These are phyloP conservation scores for Petrosia ficiformis DNA, from an alignment of 37 sponge, comb jelly and placozoan species.

Conservation along the genomic window DNA sequence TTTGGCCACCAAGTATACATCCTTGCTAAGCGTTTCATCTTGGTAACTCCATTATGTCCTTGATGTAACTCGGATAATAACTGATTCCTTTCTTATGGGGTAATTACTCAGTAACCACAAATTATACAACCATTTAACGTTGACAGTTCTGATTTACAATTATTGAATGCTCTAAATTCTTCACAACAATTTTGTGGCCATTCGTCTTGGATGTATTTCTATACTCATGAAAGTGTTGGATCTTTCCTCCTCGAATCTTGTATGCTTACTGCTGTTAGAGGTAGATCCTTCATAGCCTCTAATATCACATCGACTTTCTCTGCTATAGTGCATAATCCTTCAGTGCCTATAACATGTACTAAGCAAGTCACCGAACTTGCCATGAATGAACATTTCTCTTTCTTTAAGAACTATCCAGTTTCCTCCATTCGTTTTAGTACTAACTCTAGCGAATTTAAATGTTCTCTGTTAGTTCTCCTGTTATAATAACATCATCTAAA, in stretches of 20 bases:
- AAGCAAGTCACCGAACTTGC: not conserved
- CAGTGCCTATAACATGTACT: not conserved
- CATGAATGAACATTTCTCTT: no score
- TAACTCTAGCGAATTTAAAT: not conserved
- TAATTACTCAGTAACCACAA: not conserved
- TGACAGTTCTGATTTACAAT: not conserved
- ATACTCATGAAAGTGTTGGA: not conserved
- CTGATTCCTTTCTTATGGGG: not conserved
- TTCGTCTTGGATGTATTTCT: not conserved
- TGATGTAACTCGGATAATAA: not conserved
- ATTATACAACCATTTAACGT: not conserved
- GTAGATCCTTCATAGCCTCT: no score
- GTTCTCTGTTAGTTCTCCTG: not conserved
- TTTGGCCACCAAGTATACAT: not conserved
- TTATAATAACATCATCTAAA: constrained; percentile 3
- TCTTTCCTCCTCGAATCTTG: no score
- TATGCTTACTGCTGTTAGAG: no score
- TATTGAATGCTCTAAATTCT: not conserved
- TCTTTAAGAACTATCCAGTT: not conserved
- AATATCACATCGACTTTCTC: not conserved
- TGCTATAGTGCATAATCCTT: not conserved
- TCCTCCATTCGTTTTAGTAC: not conserved
- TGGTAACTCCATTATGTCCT: not conserved
- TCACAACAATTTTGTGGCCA: not conserved
- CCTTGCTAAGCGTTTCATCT: not conserved